These are phyloP conservation scores for Lamellibrachia columna DNA, from an alignment of 2,888 invertebrate species.

Conservation along the genomic window DNA sequence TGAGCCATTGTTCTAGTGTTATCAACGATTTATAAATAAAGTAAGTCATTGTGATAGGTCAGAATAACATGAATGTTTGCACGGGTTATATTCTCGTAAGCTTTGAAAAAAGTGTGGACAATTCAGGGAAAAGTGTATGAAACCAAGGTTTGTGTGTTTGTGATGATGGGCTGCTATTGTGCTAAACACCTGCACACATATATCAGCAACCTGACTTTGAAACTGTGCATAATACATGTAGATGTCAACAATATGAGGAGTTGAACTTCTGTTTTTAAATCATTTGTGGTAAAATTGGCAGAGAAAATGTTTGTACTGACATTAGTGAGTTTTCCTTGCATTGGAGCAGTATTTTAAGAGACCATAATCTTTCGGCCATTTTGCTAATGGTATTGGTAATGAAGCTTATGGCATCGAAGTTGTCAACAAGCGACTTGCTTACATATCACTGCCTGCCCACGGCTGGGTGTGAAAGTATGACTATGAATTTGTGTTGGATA, in stretches of 20 bases:
- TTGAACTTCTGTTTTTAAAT: not conserved
- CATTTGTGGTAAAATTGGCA: not conserved
- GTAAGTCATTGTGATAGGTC: not conserved
- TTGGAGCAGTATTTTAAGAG: not conserved
- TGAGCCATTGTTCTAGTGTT: no score
- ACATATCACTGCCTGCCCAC: not conserved
- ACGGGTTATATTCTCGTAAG: not conserved
- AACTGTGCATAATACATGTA: not conserved
- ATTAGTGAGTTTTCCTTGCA: not conserved
- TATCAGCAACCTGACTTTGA: not conserved
- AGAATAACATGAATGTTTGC: not conserved
- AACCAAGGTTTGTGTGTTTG: not conserved
- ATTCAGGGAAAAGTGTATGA: not conserved
- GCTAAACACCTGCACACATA: not conserved
- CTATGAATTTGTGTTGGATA: not conserved
- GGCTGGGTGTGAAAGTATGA: not conserved
- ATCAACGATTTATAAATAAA: not conserved
- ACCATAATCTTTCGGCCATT: not conserved
- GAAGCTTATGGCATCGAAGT: not conserved
- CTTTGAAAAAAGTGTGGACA: not conserved
- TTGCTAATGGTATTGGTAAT: not conserved
- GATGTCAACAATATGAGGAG: conserved; percentile 6
- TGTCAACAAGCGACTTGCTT: conserved; percentile 8
- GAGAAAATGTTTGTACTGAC: not conserved
- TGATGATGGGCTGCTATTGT: not conserved